A percentile compares a stretch with the other conserved stretches of the same genome.
Conservation (phyloP, 2,888 invertebrate species). For the Zele albiditarsus region DNA sequence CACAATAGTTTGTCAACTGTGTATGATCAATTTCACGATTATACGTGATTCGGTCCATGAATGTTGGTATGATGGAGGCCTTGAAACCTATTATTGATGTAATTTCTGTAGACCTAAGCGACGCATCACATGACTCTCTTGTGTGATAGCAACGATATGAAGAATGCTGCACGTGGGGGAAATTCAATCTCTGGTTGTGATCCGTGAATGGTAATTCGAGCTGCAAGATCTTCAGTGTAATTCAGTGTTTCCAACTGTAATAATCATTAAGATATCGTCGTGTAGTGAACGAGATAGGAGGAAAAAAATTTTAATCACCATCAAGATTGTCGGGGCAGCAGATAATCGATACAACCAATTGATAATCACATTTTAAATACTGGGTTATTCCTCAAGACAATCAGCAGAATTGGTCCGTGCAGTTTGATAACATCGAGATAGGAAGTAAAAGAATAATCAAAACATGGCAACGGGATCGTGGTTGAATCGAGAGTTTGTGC, state of each 20-base stretch:
- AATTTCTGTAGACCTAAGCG: not conserved
- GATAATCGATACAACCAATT: too few species aligned
- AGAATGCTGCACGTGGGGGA: not conserved
- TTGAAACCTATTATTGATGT: too few species aligned
- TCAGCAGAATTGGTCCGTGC: too few species aligned
- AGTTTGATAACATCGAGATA: not conserved
- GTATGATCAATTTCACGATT: too few species aligned
- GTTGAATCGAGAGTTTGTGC: slow-evolving; percentile 60
- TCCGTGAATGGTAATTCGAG: not conserved
- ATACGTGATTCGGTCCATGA: too few species aligned
- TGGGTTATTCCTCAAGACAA: too few species aligned
- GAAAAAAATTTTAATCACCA: not conserved
- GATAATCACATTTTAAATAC: too few species aligned
- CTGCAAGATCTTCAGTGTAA: not conserved
- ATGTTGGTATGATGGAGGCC: too few species aligned
- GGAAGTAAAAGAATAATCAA: slow-evolving; percentile 57
- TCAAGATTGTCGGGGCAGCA: too few species aligned
- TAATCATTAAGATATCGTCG: not conserved
- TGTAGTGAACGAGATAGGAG: too few species aligned
- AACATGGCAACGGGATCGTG: slow-evolving; percentile 55
- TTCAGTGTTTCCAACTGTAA: not conserved
- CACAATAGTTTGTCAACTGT: too few species aligned
- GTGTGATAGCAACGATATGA: not conserved
- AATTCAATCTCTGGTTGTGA: not conserved
- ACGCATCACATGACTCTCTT: not conserved